Evolutionary conservation across 1,140 invertebrate genomes (phyloP).

Genomic region (Drosophila arawakana): DNA sequence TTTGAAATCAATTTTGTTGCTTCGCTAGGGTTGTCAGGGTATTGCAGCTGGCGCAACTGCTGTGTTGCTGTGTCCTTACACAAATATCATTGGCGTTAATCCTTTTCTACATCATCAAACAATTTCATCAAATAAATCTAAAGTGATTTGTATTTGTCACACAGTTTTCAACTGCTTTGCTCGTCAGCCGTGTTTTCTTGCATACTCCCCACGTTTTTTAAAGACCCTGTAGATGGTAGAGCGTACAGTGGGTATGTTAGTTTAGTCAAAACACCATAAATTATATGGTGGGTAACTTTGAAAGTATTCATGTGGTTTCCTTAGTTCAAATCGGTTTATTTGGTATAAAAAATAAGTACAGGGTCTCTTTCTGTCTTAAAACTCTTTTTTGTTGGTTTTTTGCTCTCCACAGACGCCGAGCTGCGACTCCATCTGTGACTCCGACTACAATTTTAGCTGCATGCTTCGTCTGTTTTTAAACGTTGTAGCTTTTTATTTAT

Average conservation of each 20-base stretch:
- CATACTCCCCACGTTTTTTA: neutral
- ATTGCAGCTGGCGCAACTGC: constrained; percentile 1
- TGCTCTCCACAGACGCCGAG: constrained; percentile 16
- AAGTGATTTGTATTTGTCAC: constrained; percentile 82
- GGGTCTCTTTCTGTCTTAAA: no score
- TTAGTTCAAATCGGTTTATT: no score
- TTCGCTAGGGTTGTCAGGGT: constrained; percentile 11
- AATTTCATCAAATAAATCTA: constrained; percentile 81
- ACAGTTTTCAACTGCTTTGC: constrained; percentile 69
- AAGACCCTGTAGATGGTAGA: no score
- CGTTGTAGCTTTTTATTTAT: constrained; percentile 54
- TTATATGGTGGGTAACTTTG: no score
- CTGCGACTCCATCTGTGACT: constrained; percentile 3
- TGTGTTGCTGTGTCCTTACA: constrained; percentile 39
- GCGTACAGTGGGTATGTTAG: no score
- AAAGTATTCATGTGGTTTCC: no score
- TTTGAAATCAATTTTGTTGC: constrained; percentile 62
- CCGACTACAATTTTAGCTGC: constrained; percentile 8
- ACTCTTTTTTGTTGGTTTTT: neutral
- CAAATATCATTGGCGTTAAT: constrained; percentile 79
- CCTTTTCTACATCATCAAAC: constrained; percentile 80
- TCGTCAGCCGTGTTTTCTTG: constrained; percentile 24
- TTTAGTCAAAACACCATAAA: no score
- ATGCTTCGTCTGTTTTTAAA: constrained; percentile 54
- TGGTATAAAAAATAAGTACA: no score